phyloP scores from a whole-genome alignment of 1,140 invertebrate species.

The Papilio polytes region DNA sequence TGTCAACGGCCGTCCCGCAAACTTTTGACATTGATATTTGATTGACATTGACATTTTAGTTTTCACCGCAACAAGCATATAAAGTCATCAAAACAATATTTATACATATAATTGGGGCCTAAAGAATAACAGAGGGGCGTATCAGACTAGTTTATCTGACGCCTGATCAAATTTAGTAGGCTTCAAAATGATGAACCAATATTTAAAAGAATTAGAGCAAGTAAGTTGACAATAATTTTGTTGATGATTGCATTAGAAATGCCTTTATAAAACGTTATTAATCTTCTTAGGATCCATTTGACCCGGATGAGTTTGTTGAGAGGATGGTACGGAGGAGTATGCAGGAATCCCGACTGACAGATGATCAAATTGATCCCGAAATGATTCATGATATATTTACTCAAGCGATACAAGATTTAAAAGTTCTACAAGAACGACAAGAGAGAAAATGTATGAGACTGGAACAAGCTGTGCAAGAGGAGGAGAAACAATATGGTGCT shows the following conservation, averaged over 20 bases:
- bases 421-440: constrained; percentile 91
- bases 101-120: neutral
- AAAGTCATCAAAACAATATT: neutral
- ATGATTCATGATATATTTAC: constrained; percentile 96
- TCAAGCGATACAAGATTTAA: constrained; percentile 92
- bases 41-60: constrained; percentile 2
- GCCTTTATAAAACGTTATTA: constrained; percentile 16
- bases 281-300: constrained; percentile 93
- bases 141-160: constrained; percentile 6
- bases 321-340: constrained; percentile 97
- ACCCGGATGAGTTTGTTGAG: constrained; percentile 98
- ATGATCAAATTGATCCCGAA: constrained; percentile 90
- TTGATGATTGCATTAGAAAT: constrained; percentile 22
- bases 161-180: constrained; percentile 8
- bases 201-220: constrained; percentile 92
- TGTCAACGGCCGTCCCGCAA: neutral
- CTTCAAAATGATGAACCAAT: constrained; percentile 92
- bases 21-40: neutral
- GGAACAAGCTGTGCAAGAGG: constrained; percentile 92
- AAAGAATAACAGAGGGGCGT: constrained; percentile 10
- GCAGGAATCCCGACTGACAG: constrained; percentile 88
- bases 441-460: constrained; percentile 95
- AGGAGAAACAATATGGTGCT: constrained; percentile 92
- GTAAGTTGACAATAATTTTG: constrained; percentile 71
- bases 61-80: neutral